Conservation (phyloP, 2,113 vertebrate genomes). For the Tragelaphus scriptus region DNA sequence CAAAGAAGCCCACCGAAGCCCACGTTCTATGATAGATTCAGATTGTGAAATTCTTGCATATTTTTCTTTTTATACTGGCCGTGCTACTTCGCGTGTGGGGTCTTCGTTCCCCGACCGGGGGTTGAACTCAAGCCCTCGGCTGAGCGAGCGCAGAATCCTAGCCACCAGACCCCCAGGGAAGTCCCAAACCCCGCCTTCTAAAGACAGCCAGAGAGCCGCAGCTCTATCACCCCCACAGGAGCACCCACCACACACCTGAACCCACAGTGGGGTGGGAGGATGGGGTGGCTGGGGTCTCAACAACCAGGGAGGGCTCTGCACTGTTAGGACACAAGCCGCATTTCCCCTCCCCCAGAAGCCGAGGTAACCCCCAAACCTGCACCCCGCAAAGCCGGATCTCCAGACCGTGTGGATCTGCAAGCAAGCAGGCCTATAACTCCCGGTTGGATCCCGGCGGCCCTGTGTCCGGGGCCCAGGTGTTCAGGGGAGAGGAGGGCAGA, state of each 20-base stretch:
- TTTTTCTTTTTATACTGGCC: neutral
- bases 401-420: neutral
- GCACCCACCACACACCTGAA: accelerated
- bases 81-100: accelerated
- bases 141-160: neutral
- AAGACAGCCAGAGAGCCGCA: neutral
- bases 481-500: neutral
- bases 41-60: neutral
- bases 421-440: neutral
- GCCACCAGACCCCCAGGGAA: neutral
- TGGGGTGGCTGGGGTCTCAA: neutral
- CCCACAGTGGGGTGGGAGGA: accelerated
- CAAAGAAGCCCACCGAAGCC: neutral
- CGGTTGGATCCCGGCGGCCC: neutral
- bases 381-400: neutral
- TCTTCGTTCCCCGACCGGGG: accelerated
- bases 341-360: neutral
- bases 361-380: neutral
- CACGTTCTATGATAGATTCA: neutral
- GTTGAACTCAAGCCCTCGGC: neutral
- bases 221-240: neutral
- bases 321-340: neutral
- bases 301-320: neutral
- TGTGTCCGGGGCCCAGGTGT: neutral
- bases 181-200: neutral